Evolutionary conservation across 2,888 invertebrate species (phyloP).

Genomic region (Baronia brevicornis): DNA sequence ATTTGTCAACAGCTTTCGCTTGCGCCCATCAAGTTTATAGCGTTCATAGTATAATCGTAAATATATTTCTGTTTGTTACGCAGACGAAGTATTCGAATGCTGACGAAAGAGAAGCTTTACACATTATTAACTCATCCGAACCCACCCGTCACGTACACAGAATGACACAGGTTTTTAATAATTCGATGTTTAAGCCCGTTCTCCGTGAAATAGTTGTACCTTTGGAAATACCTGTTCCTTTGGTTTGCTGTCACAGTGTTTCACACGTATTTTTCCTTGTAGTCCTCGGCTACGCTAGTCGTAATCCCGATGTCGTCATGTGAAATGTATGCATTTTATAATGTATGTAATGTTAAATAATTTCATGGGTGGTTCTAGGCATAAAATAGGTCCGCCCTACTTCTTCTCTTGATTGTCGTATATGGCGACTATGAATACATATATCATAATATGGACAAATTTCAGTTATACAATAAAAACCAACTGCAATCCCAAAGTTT

Average conservation of each 20-base stretch:
- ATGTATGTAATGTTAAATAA: too few relatives aligned
- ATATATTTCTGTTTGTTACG: conserved; percentile 38
- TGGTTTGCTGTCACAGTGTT: conserved; percentile 6
- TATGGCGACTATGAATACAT: too few relatives aligned
- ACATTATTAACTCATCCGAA: conserved; percentile 45
- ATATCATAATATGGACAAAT: too few relatives aligned
- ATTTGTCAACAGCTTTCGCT: conserved; percentile 9
- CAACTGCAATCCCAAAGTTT: too few relatives aligned
- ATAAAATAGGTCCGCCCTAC: too few relatives aligned
- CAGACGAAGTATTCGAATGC: conserved; percentile 67
- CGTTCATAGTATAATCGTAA: background rate
- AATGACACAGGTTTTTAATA: conserved; percentile 12
- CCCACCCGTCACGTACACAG: conserved; percentile 30
- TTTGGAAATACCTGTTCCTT: conserved; percentile 3
- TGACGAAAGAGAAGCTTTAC: conserved; percentile 45
- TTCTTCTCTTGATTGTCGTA: too few relatives aligned
- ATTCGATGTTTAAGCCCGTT: conserved; percentile 9
- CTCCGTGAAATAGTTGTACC: conserved; percentile 6
- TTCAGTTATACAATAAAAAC: too few relatives aligned
- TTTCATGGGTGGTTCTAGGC: too few relatives aligned
- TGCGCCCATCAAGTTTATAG: too few relatives aligned
- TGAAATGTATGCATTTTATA: too few relatives aligned
- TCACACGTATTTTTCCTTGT: conserved; percentile 9
- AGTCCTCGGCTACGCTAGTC: conserved; percentile 1
- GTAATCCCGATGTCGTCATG: background rate